These are phyloP conservation scores for Glyptemys insculpta DNA, from an alignment of 2,797 vertebrate species.

Conservation along the genomic window DNA sequence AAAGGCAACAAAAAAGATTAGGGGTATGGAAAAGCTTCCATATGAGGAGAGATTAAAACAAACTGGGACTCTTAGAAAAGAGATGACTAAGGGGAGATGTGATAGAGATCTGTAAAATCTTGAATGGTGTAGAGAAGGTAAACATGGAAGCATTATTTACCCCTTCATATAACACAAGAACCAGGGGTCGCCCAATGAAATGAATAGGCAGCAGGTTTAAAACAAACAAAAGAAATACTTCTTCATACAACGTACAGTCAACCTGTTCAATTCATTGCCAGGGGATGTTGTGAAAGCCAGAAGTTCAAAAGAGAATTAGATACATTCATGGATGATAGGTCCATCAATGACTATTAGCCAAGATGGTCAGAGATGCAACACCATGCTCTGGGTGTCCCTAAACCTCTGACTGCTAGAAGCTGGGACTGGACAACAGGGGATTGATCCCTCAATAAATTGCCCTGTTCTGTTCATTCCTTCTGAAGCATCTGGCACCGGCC, in stretches of 20 bases:
- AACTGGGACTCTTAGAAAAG: no score
- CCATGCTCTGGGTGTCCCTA: background rate
- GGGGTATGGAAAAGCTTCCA: no score
- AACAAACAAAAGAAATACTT: background rate
- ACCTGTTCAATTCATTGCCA: background rate
- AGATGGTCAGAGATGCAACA: background rate
- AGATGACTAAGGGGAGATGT: no score
- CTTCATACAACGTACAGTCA: background rate
- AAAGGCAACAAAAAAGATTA: no score
- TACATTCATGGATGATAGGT: background rate
- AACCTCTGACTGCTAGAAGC: background rate
- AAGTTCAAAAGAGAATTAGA: background rate
- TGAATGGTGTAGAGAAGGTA: no score
- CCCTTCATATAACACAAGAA: background rate
- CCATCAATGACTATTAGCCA: background rate
- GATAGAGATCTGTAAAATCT: no score
- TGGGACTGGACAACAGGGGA: background rate
- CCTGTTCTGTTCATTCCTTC: background rate
- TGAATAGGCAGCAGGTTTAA: background rate
- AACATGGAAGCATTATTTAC: background rate
- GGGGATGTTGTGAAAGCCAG: background rate
- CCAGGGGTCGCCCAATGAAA: background rate
- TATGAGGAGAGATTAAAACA: no score
- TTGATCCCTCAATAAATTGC: background rate
- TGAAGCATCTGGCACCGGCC: background rate